A percentile compares a stretch with the other conserved stretches of the same genome.
phyloP scores from a whole-genome alignment of 2,113 vertebrate species.

The Syngnathus floridae region DNA sequence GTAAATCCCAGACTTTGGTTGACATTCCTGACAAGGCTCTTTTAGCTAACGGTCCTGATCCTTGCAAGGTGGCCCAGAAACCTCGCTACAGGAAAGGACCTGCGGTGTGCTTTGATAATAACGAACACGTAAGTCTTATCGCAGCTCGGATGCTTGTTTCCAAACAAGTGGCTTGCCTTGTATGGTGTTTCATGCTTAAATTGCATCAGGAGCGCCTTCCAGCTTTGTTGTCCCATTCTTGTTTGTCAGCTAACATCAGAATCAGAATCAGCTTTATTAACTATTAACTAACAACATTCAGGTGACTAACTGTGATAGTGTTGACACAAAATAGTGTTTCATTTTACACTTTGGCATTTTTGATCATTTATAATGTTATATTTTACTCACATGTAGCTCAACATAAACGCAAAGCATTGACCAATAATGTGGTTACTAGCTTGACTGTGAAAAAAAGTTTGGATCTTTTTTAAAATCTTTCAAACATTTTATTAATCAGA shows the following conservation, averaged over 20 bases:
- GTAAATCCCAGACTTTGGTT: background rate
- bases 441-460: too few species aligned
- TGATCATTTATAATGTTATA: too few species aligned
- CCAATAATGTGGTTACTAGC: too few species aligned
- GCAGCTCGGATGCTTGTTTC: background rate
- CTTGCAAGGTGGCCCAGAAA: slow-evolving; percentile 80
- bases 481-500: too few species aligned
- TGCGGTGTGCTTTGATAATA: slow-evolving; percentile 83
- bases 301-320: too few species aligned
- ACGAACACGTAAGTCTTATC: slow-evolving; percentile 73
- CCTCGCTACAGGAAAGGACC: slow-evolving; percentile 91
- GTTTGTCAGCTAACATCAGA: background rate
- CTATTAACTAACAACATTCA: too few species aligned
- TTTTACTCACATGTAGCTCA: too few species aligned
- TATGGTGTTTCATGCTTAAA: background rate
- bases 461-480: too few species aligned
- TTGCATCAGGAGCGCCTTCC: background rate
- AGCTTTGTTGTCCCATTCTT: background rate
- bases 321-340: too few species aligned
- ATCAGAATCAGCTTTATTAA: too few species aligned
- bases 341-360: too few species aligned
- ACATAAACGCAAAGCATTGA: too few species aligned
- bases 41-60: slow-evolving; percentile 85
- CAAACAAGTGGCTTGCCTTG: background rate
- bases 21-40: slow-evolving; percentile 68